Conservation (phyloP, 37 sponge, comb jelly and placozoan species). For the Eunapius fragilis region DNA sequence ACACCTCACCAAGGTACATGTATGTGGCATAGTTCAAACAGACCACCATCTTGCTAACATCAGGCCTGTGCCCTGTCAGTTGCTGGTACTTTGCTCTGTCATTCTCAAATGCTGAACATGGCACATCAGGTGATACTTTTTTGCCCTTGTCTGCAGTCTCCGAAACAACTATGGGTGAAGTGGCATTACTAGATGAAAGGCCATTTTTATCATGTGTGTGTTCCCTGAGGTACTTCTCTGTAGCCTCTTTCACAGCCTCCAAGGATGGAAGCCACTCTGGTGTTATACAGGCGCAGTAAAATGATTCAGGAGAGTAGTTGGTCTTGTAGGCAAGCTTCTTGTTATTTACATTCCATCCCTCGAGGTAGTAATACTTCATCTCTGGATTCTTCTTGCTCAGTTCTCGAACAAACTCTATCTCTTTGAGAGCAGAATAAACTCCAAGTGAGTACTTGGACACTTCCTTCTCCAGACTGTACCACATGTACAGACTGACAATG, state of each 20-base stretch:
- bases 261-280: conserved; percentile 58
- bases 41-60: conserved; percentile 50
- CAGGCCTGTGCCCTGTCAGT: conserved; percentile 5
- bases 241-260: conserved; percentile 53
- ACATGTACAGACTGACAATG: conserved; percentile 94
- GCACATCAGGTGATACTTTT: background rate
- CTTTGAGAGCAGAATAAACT: conserved; percentile 90
- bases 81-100: conserved; percentile 25
- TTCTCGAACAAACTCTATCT: conserved; percentile 74
- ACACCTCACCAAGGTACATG: conserved; percentile 53
- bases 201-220: background rate
- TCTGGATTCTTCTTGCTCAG: conserved; percentile 54
- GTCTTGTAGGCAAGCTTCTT: conserved; percentile 89
- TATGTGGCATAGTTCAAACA: conserved; percentile 70
- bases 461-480: conserved; percentile 80
- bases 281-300: conserved; percentile 80
- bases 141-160: background rate
- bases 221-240: conserved; percentile 18
- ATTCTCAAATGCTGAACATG: conserved; percentile 33
- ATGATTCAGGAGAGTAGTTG: conserved; percentile 83
- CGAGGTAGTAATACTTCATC: conserved; percentile 89
- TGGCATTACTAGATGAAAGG: background rate
- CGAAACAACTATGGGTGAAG: background rate
- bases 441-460: conserved; percentile 86
- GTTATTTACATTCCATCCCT: conserved; percentile 83